Evolutionary conservation across 2,888 invertebrate genomes (phyloP).

Genomic region (Lymantria monacha): DNA sequence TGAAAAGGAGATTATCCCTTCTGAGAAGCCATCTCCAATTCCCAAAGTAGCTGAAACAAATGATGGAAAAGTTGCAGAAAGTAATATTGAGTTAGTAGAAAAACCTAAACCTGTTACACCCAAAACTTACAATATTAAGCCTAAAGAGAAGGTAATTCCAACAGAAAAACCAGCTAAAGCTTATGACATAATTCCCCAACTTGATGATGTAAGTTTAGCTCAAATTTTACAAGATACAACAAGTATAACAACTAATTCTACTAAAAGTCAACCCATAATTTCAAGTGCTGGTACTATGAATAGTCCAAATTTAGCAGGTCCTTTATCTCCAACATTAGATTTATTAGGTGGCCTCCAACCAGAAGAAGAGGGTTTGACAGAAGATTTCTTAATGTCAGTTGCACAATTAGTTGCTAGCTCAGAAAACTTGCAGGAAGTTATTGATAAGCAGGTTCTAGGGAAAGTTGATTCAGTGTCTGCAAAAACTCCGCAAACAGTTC

Average conservation of each 20-base stretch:
- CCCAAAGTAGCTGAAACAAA: conserved; percentile 30
- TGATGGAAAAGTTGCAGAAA: conserved; percentile 34
- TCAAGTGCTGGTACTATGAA: conserved; percentile 61
- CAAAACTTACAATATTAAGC: conserved; percentile 49
- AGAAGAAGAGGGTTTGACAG: conserved; percentile 86
- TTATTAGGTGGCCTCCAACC: conserved; percentile 83
- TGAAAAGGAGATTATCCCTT: conserved; percentile 64
- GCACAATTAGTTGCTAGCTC: conserved; percentile 86
- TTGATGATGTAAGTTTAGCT: conserved; percentile 75
- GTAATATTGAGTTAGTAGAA: conserved; percentile 36
- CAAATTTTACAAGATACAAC: conserved; percentile 75
- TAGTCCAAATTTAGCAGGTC: conserved; percentile 76
- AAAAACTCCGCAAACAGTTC: conserved; percentile 32
- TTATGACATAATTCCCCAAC: conserved; percentile 69
- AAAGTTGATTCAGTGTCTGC: conserved; percentile 61
- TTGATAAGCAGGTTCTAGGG: conserved; percentile 85
- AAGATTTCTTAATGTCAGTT: conserved; percentile 88
- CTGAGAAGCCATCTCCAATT: conserved; percentile 40
- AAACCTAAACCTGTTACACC: conserved; percentile 39
- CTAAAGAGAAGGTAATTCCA: conserved; percentile 44
- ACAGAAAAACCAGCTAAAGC: conserved; percentile 56
- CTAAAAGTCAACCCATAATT: conserved; percentile 56
- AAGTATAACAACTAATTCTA: conserved; percentile 43
- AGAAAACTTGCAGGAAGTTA: conserved; percentile 87
- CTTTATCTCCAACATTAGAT: conserved; percentile 83